These are phyloP conservation scores for Vireo griseus DNA, from an alignment of 2,797 vertebrate species.

Conservation along the genomic window DNA sequence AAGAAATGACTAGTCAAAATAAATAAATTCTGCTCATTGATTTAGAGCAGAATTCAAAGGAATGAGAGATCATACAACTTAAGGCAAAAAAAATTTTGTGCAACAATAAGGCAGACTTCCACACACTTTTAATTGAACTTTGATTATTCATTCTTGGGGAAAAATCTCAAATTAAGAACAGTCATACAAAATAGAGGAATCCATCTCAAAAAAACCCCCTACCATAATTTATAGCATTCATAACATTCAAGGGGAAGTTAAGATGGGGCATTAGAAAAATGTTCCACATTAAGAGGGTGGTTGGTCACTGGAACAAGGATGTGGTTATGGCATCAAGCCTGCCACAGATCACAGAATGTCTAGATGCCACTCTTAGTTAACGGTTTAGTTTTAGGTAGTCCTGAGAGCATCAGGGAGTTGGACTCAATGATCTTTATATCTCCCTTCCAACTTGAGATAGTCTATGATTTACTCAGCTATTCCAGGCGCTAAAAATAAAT, in stretches of 20 bases:
- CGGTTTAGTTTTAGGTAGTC: background rate
- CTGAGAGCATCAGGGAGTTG: background rate
- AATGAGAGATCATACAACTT: background rate
- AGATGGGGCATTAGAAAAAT: background rate
- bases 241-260: background rate
- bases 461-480: background rate
- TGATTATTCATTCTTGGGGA: background rate
- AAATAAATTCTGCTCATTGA: background rate
- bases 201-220: background rate
- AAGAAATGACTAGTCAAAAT: background rate
- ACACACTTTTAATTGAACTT: background rate
- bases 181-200: background rate
- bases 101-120: background rate
- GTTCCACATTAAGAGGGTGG: background rate
- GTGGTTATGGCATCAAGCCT: background rate
- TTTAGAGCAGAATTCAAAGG: background rate
- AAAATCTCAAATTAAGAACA: background rate
- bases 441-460: background rate
- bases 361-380: background rate
- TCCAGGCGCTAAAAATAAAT: background rate
- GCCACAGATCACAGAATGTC: background rate
- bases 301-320: background rate
- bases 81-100: background rate
- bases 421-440: background rate
- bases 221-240: background rate